Percentiles rank a stretch among this genome's conserved stretches.
Evolutionary conservation across 2,888 invertebrate species (phyloP).

Genomic region (Xestobium rufovillosum): DNA sequence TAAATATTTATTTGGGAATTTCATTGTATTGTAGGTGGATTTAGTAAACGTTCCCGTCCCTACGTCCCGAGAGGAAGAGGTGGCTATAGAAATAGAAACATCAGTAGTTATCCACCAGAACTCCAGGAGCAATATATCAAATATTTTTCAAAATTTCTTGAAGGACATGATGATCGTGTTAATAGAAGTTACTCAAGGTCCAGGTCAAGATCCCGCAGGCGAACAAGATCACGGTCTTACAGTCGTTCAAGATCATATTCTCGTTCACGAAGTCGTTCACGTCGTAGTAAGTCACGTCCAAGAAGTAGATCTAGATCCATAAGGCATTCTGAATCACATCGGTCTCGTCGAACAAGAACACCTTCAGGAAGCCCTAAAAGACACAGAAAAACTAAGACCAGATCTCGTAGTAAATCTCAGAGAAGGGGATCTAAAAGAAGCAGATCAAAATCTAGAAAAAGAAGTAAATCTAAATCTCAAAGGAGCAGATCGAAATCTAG

Average conservation of each 20-base stretch:
- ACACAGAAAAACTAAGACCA: constrained; percentile 25
- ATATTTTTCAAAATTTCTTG: constrained; percentile 53
- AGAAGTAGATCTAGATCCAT: constrained; percentile 4
- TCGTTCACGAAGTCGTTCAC: constrained; percentile 16
- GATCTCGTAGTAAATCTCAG: constrained; percentile 27
- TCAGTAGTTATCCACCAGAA: constrained; percentile 29
- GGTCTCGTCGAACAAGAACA: too few relatives aligned
- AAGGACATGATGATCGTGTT: constrained; percentile 46
- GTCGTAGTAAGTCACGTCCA: constrained; percentile 15
- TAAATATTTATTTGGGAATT: too few relatives aligned
- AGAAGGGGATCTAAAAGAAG: constrained; percentile 20
- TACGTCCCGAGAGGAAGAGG: constrained; percentile 38
- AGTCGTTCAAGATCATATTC: constrained; percentile 21
- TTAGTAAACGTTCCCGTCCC: too few relatives aligned
- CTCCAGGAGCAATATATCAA: constrained; percentile 46
- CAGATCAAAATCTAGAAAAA: constrained; percentile 27
- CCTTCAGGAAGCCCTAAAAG: constrained; percentile 19
- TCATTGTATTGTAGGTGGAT: too few relatives aligned
- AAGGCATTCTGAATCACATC: neutral
- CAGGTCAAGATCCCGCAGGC: constrained; percentile 37
- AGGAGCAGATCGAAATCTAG: constrained; percentile 20
- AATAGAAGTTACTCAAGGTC: constrained; percentile 35
- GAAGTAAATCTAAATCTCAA: constrained; percentile 16
- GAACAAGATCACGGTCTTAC: constrained; percentile 8
- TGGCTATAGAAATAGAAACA: constrained; percentile 25